These are phyloP conservation scores for Papilio protenor DNA, from an alignment of 2,888 invertebrate species.

Conservation along the genomic window DNA sequence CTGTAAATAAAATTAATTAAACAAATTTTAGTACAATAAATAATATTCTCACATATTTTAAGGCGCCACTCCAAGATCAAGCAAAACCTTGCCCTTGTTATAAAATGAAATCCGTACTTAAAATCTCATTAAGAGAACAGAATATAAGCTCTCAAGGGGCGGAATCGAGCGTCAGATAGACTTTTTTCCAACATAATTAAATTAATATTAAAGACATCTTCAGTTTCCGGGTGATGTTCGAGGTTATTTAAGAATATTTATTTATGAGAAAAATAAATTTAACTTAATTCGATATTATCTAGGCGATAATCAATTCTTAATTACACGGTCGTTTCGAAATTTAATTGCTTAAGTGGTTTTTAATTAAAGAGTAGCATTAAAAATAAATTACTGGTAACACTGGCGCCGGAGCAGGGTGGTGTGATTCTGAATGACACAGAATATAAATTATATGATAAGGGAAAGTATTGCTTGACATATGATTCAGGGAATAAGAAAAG, in stretches of 20 bases:
- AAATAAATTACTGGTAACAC: constrained; percentile 8
- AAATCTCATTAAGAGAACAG: constrained; percentile 33
- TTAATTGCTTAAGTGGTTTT: constrained; percentile 30
- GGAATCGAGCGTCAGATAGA: constrained; percentile 14
- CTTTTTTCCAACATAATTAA: constrained; percentile 27
- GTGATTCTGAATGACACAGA: not conserved
- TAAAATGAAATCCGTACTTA: constrained; percentile 14
- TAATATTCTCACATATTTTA: constrained; percentile 5
- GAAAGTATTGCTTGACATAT: constrained; percentile 1
- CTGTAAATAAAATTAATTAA: not conserved
- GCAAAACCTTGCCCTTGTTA: constrained; percentile 1
- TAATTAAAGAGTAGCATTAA: constrained; percentile 29
- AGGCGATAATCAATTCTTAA: constrained; percentile 34
- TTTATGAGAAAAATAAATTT: not conserved
- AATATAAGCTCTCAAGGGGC: constrained; percentile 19
- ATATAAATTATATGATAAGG: not conserved
- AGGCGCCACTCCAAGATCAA: not conserved
- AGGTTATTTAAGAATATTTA: constrained; percentile 21
- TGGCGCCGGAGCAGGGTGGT: not conserved
- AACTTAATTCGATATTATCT: constrained; percentile 15
- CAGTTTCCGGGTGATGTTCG: constrained; percentile 18
- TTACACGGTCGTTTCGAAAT: constrained; percentile 23
- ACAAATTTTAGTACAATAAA: not conserved
- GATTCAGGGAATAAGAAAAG: not conserved
- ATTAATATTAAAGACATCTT: constrained; percentile 23